Percentiles rank a stretch among this genome's conserved stretches.
Evolutionary conservation across 2,797 vertebrate genomes (phyloP).

Genomic region (Xenopus petersii): DNA sequence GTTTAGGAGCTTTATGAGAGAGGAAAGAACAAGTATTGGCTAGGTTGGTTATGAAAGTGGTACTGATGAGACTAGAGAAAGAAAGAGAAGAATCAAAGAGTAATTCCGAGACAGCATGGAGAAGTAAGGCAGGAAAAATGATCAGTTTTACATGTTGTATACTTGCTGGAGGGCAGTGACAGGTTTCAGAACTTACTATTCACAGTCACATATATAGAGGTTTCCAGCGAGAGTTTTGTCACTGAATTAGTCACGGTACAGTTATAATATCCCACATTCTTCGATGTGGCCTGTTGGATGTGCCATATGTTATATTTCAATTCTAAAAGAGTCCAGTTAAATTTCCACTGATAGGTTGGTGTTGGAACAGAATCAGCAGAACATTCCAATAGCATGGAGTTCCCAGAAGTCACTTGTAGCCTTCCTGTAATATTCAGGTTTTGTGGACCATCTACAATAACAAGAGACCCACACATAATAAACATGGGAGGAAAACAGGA

Average conservation of each 20-base stretch:
- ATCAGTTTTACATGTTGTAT: background rate
- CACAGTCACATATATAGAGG: background rate
- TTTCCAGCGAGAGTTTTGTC: background rate
- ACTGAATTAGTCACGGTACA: background rate
- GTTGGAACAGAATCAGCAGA: background rate
- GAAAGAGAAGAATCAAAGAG: too few relatives aligned
- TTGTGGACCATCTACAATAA: background rate
- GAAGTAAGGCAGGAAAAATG: too few relatives aligned
- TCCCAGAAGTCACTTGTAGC: background rate
- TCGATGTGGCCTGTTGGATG: background rate
- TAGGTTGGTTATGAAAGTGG: too few relatives aligned
- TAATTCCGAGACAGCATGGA: too few relatives aligned
- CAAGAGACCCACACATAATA: too few relatives aligned
- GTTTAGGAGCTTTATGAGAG: too few relatives aligned
- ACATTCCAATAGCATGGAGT: background rate
- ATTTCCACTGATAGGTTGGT: background rate
- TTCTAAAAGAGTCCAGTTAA: background rate
- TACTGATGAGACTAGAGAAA: too few relatives aligned
- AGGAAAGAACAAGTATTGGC: too few relatives aligned
- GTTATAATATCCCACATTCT: background rate
- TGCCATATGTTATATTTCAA: too few relatives aligned
- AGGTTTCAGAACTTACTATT: background rate
- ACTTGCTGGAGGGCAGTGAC: background rate
- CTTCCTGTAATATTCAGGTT: background rate
- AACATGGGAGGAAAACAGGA: too few relatives aligned